Evolutionary conservation across 2,113 vertebrate genomes (phyloP).

Genomic region (Recurvirostra avosetta): DNA sequence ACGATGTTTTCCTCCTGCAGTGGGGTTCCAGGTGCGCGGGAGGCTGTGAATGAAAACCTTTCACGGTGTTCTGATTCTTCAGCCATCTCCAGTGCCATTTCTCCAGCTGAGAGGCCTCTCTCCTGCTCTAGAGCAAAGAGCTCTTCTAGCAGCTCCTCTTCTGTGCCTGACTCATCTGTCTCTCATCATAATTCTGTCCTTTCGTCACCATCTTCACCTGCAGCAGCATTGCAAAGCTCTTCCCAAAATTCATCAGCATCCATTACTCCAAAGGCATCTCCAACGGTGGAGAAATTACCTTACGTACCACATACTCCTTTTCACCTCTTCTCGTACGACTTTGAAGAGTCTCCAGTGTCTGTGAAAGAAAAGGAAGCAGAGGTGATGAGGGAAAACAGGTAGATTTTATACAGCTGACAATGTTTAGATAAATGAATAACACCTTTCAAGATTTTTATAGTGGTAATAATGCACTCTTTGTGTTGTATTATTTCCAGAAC

Average conservation of each 20-base stretch:
- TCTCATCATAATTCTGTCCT: conserved; percentile 29
- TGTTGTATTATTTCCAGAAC: background rate
- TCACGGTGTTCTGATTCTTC: conserved; percentile 18
- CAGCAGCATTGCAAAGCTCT: background rate
- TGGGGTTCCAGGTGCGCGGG: background rate
- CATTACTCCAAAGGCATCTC: conserved; percentile 72
- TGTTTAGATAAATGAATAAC: background rate
- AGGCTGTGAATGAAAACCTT: conserved; percentile 1
- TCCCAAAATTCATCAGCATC: conserved; percentile 69
- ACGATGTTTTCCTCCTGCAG: conserved; percentile 45
- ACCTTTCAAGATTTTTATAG: background rate
- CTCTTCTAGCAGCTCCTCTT: background rate
- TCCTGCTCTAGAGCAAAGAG: background rate
- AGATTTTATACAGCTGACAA: conserved; percentile 46
- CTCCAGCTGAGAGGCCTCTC: conserved; percentile 21
- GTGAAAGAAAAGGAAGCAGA: conserved; percentile 74
- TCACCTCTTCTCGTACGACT: conserved; percentile 89
- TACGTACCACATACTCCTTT: conserved; percentile 91
- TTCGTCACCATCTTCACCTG: conserved; percentile 53
- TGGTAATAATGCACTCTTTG: background rate
- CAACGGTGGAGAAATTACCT: conserved; percentile 78
- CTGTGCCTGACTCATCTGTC: conserved; percentile 48
- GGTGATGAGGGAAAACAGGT: conserved; percentile 79
- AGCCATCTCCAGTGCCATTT: conserved; percentile 15
- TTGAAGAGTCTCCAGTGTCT: conserved; percentile 77